Percentiles rank a stretch among this genome's conserved stretches.
These are phyloP conservation scores for Pelosia muscerda DNA, from an alignment of 2,888 invertebrate species.

Conservation along the genomic window DNA sequence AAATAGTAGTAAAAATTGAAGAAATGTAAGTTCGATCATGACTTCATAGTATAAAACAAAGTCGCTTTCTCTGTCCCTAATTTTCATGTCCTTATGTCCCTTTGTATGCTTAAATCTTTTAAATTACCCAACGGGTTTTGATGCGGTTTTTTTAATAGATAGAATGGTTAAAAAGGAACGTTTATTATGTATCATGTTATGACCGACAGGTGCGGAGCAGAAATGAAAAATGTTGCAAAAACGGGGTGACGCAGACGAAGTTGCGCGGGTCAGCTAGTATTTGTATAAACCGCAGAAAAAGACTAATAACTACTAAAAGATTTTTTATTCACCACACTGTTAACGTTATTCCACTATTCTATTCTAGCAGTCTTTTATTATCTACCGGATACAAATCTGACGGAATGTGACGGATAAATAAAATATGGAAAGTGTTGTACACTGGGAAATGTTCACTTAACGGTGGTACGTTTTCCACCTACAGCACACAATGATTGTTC, in stretches of 20 bases:
- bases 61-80: too few species aligned
- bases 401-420: conserved; percentile 31
- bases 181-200: too few species aligned
- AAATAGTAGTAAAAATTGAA: neutral
- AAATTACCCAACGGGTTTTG: too few species aligned
- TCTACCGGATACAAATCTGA: conserved; percentile 27
- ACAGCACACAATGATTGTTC: conserved; percentile 23
- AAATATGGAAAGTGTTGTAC: conserved; percentile 28
- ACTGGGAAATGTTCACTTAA: conserved; percentile 25
- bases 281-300: neutral
- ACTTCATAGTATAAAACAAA: too few species aligned
- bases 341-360: neutral
- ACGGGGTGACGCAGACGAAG: too few species aligned
- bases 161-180: too few species aligned
- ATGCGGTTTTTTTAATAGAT: too few species aligned
- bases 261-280: too few species aligned
- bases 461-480: conserved; percentile 31
- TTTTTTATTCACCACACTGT: neutral
- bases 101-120: too few species aligned
- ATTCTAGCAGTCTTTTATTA: neutral
- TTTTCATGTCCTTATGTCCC: too few species aligned
- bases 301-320: neutral
- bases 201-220: too few species aligned
- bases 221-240: too few species aligned
- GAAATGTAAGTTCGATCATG: neutral